Conservation (phyloP, 2,113 vertebrate species). For the Coryphaenoides rupestris region DNA sequence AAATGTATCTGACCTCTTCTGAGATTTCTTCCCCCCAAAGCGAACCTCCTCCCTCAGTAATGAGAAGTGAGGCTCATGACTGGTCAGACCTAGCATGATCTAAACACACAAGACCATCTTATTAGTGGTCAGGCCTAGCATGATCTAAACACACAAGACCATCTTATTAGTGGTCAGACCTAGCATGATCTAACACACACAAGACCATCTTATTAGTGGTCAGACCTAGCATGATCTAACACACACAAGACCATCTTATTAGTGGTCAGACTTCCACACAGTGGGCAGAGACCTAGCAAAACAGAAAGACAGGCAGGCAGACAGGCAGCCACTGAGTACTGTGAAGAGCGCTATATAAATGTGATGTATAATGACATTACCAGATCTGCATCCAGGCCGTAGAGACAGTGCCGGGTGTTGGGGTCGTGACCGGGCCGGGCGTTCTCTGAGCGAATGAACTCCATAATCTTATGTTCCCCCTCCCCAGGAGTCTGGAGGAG, state of each 20-base stretch:
- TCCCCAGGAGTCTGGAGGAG: constrained; percentile 91
- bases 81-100: constrained; percentile 98
- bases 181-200: background rate
- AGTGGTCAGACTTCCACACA: too few relatives aligned
- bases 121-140: background rate
- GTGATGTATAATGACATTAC: constrained; percentile 66
- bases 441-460: constrained; percentile 95
- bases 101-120: constrained; percentile 36
- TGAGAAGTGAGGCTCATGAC: constrained; percentile 95
- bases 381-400: constrained; percentile 97
- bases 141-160: background rate
- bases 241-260: background rate
- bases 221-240: background rate
- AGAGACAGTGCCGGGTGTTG: constrained; percentile 96
- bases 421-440: constrained; percentile 82
- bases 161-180: too few relatives aligned
- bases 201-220: background rate
- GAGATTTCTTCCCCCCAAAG: constrained; percentile 95
- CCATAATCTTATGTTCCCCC: constrained; percentile 99
- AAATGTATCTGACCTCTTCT: constrained; percentile 78
- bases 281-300: too few relatives aligned
- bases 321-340: constrained; percentile 26
- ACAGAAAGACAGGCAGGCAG: background rate
- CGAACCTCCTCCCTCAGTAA: constrained; percentile 97
- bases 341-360: too few relatives aligned